Evolutionary conservation across 2,888 invertebrate genomes (phyloP).

Genomic region (Noctua janthe): DNA sequence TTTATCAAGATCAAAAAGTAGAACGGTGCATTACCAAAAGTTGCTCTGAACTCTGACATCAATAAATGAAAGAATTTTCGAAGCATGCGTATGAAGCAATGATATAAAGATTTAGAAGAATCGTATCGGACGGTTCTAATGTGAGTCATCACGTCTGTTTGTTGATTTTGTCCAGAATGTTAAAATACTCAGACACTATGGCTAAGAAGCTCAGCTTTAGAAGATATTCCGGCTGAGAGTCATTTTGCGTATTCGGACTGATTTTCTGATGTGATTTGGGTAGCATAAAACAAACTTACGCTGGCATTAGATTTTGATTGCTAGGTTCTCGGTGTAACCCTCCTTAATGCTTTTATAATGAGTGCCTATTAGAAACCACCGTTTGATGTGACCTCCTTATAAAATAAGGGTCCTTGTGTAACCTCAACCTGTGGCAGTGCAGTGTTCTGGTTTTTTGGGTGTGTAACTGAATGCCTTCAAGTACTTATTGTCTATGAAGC

Average conservation of each 20-base stretch:
- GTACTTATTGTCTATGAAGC: not conserved
- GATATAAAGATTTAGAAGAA: constrained; percentile 45
- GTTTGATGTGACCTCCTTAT: constrained; percentile 20
- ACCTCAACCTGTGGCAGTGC: not conserved
- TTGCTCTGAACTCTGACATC: constrained; percentile 71
- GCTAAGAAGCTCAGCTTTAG: constrained; percentile 21
- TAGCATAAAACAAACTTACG: constrained; percentile 16
- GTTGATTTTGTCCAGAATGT: constrained; percentile 54
- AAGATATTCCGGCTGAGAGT: constrained; percentile 38
- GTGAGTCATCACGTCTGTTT: constrained; percentile 61
- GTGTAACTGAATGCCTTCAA: not conserved
- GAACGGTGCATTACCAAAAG: constrained; percentile 47
- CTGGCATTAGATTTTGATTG: constrained; percentile 34
- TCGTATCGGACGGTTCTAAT: constrained; percentile 31
- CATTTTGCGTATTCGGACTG: constrained; percentile 32
- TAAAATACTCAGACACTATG: constrained; percentile 32
- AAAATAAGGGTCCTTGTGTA: constrained; percentile 13
- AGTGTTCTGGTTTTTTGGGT: too few species aligned
- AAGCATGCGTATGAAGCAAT: constrained; percentile 79
- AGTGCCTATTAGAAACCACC: not conserved
- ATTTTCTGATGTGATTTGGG: constrained; percentile 15
- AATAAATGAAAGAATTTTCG: constrained; percentile 72
- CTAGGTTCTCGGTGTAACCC: constrained; percentile 7
- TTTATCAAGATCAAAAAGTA: constrained; percentile 35
- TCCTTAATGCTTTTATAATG: constrained; percentile 32